Conservation (phyloP, 2,113 vertebrate species). For the Laticauda laticaudata region DNA sequence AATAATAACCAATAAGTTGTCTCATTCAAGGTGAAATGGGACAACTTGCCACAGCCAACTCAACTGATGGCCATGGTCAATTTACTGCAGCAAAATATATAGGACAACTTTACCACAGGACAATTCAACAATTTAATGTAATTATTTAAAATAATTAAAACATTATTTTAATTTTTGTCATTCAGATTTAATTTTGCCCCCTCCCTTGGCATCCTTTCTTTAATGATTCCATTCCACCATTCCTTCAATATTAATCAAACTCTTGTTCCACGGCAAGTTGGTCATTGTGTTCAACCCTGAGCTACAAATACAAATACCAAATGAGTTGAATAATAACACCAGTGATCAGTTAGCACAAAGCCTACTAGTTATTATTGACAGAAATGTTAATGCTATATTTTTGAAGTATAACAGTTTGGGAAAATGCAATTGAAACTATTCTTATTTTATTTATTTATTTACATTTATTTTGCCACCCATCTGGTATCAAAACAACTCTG, state of each 20-base stretch:
- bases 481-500: neutral
- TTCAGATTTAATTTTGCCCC: neutral
- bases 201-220: neutral
- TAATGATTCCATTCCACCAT: neutral
- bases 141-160: neutral
- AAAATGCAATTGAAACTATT: neutral
- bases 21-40: no score
- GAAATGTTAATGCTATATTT: neutral
- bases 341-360: neutral
- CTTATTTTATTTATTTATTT: neutral
- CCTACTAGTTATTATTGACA: neutral
- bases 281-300: no score
- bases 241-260: neutral
- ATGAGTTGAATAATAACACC: neutral
- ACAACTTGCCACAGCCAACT: no score
- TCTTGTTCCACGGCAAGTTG: neutral
- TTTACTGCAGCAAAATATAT: neutral
- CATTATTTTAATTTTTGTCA: neutral
- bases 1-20: no score
- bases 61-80: neutral
- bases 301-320: neutral
- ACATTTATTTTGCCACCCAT: neutral
- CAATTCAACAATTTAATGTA: neutral
- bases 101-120: neutral
- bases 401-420: neutral